phyloP scores from a whole-genome alignment of 2,888 invertebrate species.

The Noctua comes region DNA sequence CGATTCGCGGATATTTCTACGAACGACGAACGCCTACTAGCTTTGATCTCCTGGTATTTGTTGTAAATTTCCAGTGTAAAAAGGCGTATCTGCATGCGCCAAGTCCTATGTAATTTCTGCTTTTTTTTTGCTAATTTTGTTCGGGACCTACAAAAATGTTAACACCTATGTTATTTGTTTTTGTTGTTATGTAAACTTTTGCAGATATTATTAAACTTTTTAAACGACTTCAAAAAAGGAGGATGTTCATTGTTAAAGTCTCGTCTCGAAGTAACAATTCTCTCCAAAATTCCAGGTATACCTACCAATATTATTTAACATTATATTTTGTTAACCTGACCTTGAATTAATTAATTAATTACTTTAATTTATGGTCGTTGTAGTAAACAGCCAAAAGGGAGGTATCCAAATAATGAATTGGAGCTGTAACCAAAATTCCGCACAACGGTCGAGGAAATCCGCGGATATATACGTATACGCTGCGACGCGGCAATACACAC shows the following conservation, averaged over 20 bases:
- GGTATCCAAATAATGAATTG: constrained; percentile 18
- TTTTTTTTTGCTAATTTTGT: neutral
- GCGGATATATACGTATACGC: neutral
- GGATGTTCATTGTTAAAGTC: neutral
- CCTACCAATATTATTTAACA: neutral
- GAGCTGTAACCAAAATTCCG: constrained; percentile 23
- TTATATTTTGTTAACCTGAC: neutral
- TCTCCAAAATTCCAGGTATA: neutral
- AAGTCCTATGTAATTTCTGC: neutral
- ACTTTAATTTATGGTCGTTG: neutral
- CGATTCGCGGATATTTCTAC: constrained; percentile 47
- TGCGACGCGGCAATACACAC: constrained; percentile 30
- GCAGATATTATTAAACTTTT: neutral
- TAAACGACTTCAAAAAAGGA: neutral
- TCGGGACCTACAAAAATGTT: neutral
- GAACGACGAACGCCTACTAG: constrained; percentile 38
- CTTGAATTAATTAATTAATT: neutral
- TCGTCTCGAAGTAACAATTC: neutral
- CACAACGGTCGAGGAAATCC: neutral
- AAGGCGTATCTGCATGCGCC: constrained; percentile 49
- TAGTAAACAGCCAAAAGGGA: constrained; percentile 1
- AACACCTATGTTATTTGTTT: too few species aligned
- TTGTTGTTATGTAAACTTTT: neutral
- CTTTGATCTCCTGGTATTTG: constrained; percentile 66
- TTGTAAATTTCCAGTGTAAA: constrained; percentile 61